Evolutionary conservation across 2,888 invertebrate species (phyloP).

Genomic region (Zonitis immaculata): DNA sequence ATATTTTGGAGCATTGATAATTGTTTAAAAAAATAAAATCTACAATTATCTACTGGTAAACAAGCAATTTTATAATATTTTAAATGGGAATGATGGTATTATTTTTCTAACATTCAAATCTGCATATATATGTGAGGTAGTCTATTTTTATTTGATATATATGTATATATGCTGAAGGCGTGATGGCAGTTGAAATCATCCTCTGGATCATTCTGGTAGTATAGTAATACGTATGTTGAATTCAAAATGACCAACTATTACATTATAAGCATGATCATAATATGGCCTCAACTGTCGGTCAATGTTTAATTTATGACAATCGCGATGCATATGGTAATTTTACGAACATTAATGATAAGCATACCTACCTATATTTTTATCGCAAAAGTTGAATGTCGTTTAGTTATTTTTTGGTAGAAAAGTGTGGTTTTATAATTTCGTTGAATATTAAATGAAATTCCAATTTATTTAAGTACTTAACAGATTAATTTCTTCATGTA

Average conservation of each 20-base stretch:
- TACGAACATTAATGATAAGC: constrained; percentile 2
- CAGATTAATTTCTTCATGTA: no score
- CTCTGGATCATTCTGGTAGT: constrained; percentile 1
- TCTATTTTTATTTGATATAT: not conserved
- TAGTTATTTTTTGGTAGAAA: constrained; percentile 1
- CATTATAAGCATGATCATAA: not conserved
- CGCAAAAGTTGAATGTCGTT: constrained; percentile 1
- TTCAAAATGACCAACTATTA: not conserved
- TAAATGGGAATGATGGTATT: no score
- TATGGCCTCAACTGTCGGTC: constrained; percentile 2
- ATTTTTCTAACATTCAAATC: no score
- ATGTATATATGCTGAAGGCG: not conserved
- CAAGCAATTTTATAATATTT: no score
- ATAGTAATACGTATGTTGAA: constrained; percentile 1
- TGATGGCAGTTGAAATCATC: not conserved
- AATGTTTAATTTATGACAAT: constrained; percentile 7
- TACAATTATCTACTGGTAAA: no score
- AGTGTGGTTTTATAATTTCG: constrained; percentile 4
- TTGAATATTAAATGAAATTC: not conserved
- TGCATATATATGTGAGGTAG: not conserved
- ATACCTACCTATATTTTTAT: not conserved
- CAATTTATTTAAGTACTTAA: no score
- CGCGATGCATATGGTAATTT: constrained; percentile 6
- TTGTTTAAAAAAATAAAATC: no score
- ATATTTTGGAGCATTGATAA: no score